Evolutionary conservation across 2,888 invertebrate species (phyloP).

Genomic region (Iselma pallidipennis): DNA sequence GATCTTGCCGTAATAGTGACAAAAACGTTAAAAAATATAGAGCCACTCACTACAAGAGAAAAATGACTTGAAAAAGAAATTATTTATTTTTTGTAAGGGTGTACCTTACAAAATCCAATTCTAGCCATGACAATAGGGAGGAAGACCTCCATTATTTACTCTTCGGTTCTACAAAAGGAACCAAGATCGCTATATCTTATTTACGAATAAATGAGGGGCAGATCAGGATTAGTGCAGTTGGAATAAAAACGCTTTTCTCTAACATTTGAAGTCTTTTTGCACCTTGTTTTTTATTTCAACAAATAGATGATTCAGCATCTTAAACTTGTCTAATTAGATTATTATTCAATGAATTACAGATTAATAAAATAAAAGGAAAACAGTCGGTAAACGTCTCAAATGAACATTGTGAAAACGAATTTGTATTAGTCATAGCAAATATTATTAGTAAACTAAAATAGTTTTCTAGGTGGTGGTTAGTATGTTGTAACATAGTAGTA

Average conservation of each 20-base stretch:
- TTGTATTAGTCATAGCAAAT: no score
- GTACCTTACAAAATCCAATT: slow-evolving; percentile 49
- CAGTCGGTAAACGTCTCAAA: no score
- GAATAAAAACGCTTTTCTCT: no score
- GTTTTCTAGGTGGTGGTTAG: no score
- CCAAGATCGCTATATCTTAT: slow-evolving; percentile 23
- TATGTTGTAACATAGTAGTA: background rate
- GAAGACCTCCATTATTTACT: slow-evolving; percentile 53
- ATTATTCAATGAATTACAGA: background rate
- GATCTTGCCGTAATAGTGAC: no score
- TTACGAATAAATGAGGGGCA: slow-evolving; percentile 23
- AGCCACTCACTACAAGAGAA: background rate
- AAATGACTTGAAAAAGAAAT: slow-evolving; percentile 8
- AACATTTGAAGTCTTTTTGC: no score
- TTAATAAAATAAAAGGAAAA: background rate
- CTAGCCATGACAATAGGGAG: slow-evolving; percentile 50
- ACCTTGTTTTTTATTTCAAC: no score
- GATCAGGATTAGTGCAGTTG: background rate
- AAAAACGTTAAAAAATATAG: background rate
- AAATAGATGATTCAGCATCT: no score
- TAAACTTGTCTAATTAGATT: no score
- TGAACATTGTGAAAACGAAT: no score
- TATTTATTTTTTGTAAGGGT: slow-evolving; percentile 28
- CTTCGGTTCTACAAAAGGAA: slow-evolving; percentile 36
- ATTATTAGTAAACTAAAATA: no score